These are phyloP conservation scores for Trachymyrmex septentrionalis DNA, from an alignment of 1,140 invertebrate genomes.

Conservation along the genomic window DNA sequence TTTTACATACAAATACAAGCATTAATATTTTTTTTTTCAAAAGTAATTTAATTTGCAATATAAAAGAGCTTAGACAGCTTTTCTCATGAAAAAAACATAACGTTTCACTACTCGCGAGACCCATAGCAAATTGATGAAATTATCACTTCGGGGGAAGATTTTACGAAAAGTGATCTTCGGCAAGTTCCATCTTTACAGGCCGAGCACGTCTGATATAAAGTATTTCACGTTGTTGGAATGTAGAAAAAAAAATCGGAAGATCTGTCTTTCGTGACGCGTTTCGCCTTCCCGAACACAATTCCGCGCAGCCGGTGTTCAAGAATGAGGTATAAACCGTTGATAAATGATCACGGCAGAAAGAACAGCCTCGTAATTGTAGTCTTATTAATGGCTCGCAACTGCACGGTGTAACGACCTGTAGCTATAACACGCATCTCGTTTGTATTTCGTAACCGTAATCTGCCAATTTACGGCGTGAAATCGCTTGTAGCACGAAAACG, in stretches of 20 bases:
- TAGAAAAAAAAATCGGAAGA: constrained; percentile 55
- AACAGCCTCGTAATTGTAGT: constrained; percentile 67
- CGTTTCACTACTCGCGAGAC: no score
- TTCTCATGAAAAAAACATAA: neutral
- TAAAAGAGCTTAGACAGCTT: neutral
- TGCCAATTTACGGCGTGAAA: constrained; percentile 64
- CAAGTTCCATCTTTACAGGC: constrained; percentile 44
- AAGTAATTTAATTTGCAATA: constrained; percentile 21
- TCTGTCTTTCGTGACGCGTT: constrained; percentile 66
- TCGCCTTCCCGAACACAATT: constrained; percentile 67
- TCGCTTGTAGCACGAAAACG: constrained; percentile 53
- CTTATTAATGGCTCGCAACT: constrained; percentile 68
- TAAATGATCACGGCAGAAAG: constrained; percentile 67
- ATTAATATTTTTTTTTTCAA: neutral
- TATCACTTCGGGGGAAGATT: constrained; percentile 10
- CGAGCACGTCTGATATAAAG: constrained; percentile 58
- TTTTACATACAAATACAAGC: neutral
- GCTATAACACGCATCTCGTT: constrained; percentile 64
- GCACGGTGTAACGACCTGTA: constrained; percentile 61
- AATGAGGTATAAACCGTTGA: constrained; percentile 73
- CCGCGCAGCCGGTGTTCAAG: constrained; percentile 68
- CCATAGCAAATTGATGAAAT: constrained; percentile 23
- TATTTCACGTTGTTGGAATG: constrained; percentile 49
- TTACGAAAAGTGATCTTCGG: constrained; percentile 35
- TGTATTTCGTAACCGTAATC: constrained; percentile 60